These are phyloP conservation scores for Buathra laborator DNA, from an alignment of 2,888 invertebrate genomes.

Conservation along the genomic window DNA sequence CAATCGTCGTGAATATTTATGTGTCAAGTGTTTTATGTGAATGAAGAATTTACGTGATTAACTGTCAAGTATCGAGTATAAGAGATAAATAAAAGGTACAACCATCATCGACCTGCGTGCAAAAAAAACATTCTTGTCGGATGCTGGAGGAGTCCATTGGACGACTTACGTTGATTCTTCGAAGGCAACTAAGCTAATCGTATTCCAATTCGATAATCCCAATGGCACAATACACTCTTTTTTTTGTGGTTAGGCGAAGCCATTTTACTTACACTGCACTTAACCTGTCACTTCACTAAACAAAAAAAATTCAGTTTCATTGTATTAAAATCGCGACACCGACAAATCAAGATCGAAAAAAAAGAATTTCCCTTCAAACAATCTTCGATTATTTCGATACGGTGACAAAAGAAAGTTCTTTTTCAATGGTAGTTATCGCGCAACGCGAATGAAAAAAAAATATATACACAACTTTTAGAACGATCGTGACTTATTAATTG, in stretches of 20 bases:
- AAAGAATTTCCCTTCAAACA: not conserved
- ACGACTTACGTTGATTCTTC: not conserved
- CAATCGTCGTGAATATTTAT: not conserved
- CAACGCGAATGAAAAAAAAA: not conserved
- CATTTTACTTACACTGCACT: not conserved
- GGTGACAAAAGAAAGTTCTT: not conserved
- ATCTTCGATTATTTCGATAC: not conserved
- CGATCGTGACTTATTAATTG: not conserved
- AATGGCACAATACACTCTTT: not conserved
- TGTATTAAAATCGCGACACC: not conserved
- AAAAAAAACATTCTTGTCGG: not conserved
- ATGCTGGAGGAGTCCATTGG: not conserved
- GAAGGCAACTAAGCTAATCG: not conserved
- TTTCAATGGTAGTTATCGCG: not conserved
- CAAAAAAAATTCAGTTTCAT: not conserved
- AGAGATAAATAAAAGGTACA: not conserved
- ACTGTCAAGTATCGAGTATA: not conserved
- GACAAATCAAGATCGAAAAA: not conserved
- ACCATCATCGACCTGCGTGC: not conserved
- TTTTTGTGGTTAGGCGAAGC: not conserved
- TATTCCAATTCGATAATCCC: not conserved
- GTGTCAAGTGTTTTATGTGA: not conserved
- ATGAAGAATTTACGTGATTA: no score
- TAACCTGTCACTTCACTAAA: not conserved
- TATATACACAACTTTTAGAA: not conserved